Base-by-base conservation (phyloP, 2,888 invertebrate species). In the Protonemura montana region DNA sequence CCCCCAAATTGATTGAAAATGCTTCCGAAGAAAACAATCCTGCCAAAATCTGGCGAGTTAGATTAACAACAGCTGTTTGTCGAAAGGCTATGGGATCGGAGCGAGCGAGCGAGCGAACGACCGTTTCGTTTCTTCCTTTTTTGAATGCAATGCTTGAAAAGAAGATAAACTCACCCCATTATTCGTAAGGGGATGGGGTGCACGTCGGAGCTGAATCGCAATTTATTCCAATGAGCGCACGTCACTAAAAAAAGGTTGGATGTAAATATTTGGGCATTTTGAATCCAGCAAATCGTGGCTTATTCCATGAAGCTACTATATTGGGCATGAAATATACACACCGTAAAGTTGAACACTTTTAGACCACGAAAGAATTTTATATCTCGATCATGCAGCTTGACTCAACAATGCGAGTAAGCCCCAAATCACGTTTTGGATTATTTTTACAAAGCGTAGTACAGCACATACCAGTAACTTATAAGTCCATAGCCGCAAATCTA, bases 1-100 rank as follows among this genome's bases (percentile, higher is more conserved):
- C 81, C 81, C 81, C 28, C 10, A 30, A 81, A 81, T 81, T 81
- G 81, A 81, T 81, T 81, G 81, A 81, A 81, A 30, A 27, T 29
- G 28, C 26, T 27, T 81, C 2, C 28, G 78, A 28, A 30, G 30
- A 30, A 81, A 27, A 30, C 81, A 81, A 81, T 81, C 81, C 28
- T 28, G 81, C 30, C 29, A 30, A 81, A 81, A 81, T 81, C 81
- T 81, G n/a, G 28, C 10, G 30, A n/a, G 16, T 30, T 5, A 30
- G 81, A 81, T 81, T 81, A 81, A 28, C 81, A 81, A 30, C 81
- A 81, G 81, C 81, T 81, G 81, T 81, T 28, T 29, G 81, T 81
- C n/a, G 29, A 7, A 26, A 78, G 2, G 27, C 28, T 28, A 21
- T 30, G 3, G 35, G 35, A 35, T 35, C 35, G 35, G 35, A 81